Conservation (phyloP, 2,888 invertebrate species). For the Morpho deidamia region DNA sequence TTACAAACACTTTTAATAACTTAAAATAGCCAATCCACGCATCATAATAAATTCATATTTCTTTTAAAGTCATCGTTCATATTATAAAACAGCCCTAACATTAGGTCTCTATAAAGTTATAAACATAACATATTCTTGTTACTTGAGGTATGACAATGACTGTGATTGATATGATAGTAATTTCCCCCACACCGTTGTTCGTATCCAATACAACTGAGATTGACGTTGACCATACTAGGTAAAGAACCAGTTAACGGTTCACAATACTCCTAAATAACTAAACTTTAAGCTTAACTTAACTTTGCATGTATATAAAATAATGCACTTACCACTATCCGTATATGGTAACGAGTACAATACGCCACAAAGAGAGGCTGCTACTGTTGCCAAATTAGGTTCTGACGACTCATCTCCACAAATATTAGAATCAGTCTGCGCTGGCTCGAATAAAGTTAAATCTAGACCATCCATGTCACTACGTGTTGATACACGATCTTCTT, state of each 20-base stretch:
- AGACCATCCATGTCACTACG: slow-evolving; percentile 82
- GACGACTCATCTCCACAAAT: slow-evolving; percentile 36
- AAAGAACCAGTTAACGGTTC: slow-evolving; percentile 29
- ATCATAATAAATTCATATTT: too few relatives aligned
- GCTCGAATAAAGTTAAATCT: slow-evolving; percentile 82
- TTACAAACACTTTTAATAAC: too few relatives aligned
- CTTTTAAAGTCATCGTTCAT: neutral
- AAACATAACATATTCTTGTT: slow-evolving; percentile 34
- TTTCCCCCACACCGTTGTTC: slow-evolving; percentile 65
- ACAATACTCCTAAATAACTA: slow-evolving; percentile 40
- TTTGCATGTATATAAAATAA: neutral
- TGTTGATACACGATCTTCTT: slow-evolving; percentile 64
- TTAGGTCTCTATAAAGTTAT: slow-evolving; percentile 5
- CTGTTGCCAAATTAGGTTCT: slow-evolving; percentile 37
- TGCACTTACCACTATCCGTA: slow-evolving; percentile 53
- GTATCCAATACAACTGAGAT: slow-evolving; percentile 68
- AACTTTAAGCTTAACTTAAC: neutral
- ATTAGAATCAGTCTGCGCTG: slow-evolving; percentile 61
- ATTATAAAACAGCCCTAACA: slow-evolving; percentile 3
- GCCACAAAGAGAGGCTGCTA: slow-evolving; percentile 55
- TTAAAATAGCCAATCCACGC: too few relatives aligned
- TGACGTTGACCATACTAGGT: slow-evolving; percentile 43
- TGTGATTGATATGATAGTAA: slow-evolving; percentile 71
- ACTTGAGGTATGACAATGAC: slow-evolving; percentile 62
- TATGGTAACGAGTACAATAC: slow-evolving; percentile 58